Base-by-base conservation (phyloP, 2,113 vertebrate genomes). In the Burhinus bistriatus region DNA sequence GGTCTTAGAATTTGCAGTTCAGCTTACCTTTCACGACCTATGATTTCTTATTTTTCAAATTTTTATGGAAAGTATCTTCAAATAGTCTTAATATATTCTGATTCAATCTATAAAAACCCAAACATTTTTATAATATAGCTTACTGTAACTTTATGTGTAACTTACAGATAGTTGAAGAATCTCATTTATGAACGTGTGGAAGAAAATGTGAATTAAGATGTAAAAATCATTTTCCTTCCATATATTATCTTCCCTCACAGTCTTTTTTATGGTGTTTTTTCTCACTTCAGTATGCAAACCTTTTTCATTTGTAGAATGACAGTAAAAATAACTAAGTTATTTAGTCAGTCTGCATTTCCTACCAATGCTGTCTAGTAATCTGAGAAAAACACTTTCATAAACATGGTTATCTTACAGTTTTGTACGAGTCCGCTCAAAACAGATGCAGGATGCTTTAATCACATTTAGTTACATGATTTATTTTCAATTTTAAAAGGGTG, bases 11-110 rank as follows among this genome's bases (percentile, higher is more conserved):
- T 36, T 62, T 68, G 59, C n/a, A 79, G 32, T 68, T 89, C 32
- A 57, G 36, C 14, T 44, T 61, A 66, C 32, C 12, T 77, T 52
- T 52, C 29, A 82, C 9, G 15, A 81, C 9, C 11, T 36, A n/a
- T 0, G 0, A 3, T 25, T 32, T 16, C 12, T 16, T 12, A 8
- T 38, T 58, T n/a, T 9, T 59, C n/a, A 40, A 40, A 40, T 32
- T 54, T 59, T 42, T 38, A 49, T 20, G 29, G 4, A 49, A 26
- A 38, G 6, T 44, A 62, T 45, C 27, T 61, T 68, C 47, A 91
- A 44, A 38, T 49, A 66, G 32, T 55, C 16, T 66, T 68, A 79
- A 73, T n/a, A 40, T 55, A 42, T 27, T 87, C 30, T 30, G 22
- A 61, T 76, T 64, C 15, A 58, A n/a, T 45, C 34, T 10, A 85